Evolutionary conservation across 2,113 vertebrate species (phyloP), one percentile per base, ranked within the genome.

Genomic region (Elaphurus davidianus): DNA sequence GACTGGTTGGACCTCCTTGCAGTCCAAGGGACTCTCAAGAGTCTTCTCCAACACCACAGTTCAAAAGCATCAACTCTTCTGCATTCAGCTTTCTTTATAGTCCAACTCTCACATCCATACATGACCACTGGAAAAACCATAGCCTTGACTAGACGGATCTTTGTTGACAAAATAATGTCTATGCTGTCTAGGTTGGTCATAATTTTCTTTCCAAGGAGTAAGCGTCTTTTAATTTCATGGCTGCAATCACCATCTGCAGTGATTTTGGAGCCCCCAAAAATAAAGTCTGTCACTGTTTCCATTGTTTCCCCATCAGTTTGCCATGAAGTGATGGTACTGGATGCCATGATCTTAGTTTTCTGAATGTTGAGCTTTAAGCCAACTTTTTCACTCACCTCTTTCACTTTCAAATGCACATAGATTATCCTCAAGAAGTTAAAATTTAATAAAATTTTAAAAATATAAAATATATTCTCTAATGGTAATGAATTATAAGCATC

Each of bases 401-500:
- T 71, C n/a, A 71, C 67, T 71, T 71, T 71, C n/a, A 40, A 36
- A 71, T 91, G 7, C 5, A 64, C 2, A 88, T 14, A 78, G 33
- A 87, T 67, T 95, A 86, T 27, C 52, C 2, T 71, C 27, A 50
- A 90, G 23, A 7, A 60, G 14, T 89, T 93, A 86, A 88, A 82
- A 36, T 95, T 91, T 89, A 67, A 95, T 93, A 78, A 52, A 78
- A 83, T 76, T 91, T 6, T 62, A 36, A 92, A 95, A 82, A 90
- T n/a, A 82, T 33, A 59, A 87, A 87, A 13, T 84, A 78, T 6
- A 2, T 76, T 6, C 33, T 67, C 8, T 78, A 10, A 36, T n/a
- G 43, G 19, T n/a, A 28, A 60, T 36, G 14, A 57, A n/a, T 36
- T 47, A 91, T 2, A 23, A 82, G 17, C 6, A 81, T 85, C 2